Percentiles rank a stretch among this genome's conserved stretches.
Evolutionary conservation across 1,140 invertebrate genomes (phyloP).

Genomic region (Drosophila pseudoobscura): DNA sequence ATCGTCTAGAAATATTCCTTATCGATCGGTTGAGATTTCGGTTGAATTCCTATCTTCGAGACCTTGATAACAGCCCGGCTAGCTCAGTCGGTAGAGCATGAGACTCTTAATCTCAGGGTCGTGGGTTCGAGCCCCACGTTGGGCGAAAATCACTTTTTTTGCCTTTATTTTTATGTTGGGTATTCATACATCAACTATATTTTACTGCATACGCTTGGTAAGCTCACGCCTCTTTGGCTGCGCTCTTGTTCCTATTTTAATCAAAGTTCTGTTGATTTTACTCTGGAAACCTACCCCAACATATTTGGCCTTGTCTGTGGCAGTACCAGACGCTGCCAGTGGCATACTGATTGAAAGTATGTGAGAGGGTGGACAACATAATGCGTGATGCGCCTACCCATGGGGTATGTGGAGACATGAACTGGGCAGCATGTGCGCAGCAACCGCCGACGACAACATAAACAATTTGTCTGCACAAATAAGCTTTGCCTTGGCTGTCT

Average conservation of each 20-base stretch:
- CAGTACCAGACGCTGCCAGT: slow-evolving; percentile 29
- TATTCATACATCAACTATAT: too few species aligned
- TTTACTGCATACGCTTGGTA: not conserved
- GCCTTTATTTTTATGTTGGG: too few species aligned
- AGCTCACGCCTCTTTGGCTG: not conserved
- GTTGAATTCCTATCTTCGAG: too few species aligned
- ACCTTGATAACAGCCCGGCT: slow-evolving; percentile 86
- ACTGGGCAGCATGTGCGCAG: slow-evolving; percentile 16
- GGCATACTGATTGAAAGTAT: slow-evolving; percentile 26
- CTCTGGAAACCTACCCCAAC: slow-evolving; percentile 49
- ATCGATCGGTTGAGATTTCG: too few species aligned
- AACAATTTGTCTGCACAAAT: slow-evolving; percentile 57
- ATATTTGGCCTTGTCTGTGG: slow-evolving; percentile 51
- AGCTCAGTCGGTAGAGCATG: slow-evolving; percentile 96
- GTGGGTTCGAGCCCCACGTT: slow-evolving; percentile 95
- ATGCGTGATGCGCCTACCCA: slow-evolving; percentile 4
- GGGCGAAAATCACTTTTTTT: slow-evolving; percentile 84
- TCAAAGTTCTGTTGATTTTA: slow-evolving; percentile 12
- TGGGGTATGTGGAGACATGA: not conserved
- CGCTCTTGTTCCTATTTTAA: slow-evolving; percentile 12
- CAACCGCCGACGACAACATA: slow-evolving; percentile 38
- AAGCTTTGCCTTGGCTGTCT: slow-evolving; percentile 24
- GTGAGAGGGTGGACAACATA: slow-evolving; percentile 7
- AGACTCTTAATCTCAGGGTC: slow-evolving; percentile 96
- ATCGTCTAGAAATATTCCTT: too few species aligned